phyloP scores from a whole-genome alignment of 2,888 invertebrate genomes.

The Volucella zonaria region DNA sequence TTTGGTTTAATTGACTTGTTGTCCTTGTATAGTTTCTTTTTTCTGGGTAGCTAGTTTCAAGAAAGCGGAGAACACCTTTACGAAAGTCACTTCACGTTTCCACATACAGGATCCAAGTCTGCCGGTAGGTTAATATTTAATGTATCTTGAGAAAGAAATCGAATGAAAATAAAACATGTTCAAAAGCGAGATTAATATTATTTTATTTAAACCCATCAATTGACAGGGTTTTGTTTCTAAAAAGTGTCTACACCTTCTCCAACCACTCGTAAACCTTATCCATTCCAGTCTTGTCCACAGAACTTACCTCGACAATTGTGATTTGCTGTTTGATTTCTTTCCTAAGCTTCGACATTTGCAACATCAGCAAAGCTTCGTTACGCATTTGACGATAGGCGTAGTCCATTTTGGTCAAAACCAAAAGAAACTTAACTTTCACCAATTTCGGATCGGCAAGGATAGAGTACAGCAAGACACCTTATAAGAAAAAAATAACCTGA shows the following conservation, averaged over 20 bases:
- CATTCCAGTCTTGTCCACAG: conserved; percentile 88
- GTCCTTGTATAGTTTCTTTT: too few relatives aligned
- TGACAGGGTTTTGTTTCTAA: too few relatives aligned
- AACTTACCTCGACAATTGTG: conserved; percentile 89
- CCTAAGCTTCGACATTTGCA: conserved; percentile 88
- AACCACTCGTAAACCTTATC: conserved; percentile 87
- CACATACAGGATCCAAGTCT: too few relatives aligned
- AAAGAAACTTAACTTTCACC: conserved; percentile 86
- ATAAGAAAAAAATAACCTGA: not conserved
- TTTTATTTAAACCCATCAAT: not conserved
- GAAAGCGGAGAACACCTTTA: too few relatives aligned
- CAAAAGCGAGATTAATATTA: not conserved
- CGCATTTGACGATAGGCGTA: conserved; percentile 93
- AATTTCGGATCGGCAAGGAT: conserved; percentile 89
- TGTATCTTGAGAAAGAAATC: too few relatives aligned
- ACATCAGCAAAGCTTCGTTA: conserved; percentile 92
- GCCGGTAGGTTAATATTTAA: too few relatives aligned
- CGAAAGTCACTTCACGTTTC: too few relatives aligned
- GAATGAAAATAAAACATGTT: conserved; percentile 4
- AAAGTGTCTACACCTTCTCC: conserved; percentile 74
- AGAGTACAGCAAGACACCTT: conserved; percentile 90
- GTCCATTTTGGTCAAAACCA: conserved; percentile 92
- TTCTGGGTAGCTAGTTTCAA: too few relatives aligned
- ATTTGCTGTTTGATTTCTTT: conserved; percentile 88
- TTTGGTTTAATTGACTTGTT: too few relatives aligned